Percentiles rank a stretch among this genome's conserved stretches.
Conservation (phyloP, 2,797 vertebrate genomes). For the Anguilla pacifica region DNA sequence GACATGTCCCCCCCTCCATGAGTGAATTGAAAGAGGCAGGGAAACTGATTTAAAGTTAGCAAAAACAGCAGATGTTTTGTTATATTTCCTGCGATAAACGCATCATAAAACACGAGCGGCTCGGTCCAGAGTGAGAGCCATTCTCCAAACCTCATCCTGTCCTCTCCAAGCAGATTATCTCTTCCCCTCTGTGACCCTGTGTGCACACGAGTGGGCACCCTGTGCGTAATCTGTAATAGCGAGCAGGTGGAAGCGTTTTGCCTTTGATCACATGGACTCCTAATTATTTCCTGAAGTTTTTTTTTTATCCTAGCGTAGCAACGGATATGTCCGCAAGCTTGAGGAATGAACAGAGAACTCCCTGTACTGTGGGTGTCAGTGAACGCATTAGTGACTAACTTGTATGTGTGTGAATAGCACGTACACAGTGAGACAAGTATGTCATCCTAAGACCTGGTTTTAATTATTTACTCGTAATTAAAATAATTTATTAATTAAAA, state of each 20-base stretch:
- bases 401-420: not conserved
- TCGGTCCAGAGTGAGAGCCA: not conserved
- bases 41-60: not conserved
- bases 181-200: not conserved
- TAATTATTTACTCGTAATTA: too few species aligned
- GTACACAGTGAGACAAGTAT: too few species aligned
- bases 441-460: too few species aligned
- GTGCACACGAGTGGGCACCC: not conserved
- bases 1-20: not conserved
- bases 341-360: not conserved
- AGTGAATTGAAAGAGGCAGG: not conserved
- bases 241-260: not conserved
- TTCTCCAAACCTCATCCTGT: not conserved
- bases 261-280: not conserved
- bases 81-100: not conserved
- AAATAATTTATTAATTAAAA: too few species aligned
- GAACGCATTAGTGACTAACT: not conserved
- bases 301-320: not conserved
- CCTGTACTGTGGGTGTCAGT: not conserved
- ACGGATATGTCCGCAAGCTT: not conserved
- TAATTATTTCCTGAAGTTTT: not conserved
- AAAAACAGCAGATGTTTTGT: not conserved
- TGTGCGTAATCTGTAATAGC: not conserved
- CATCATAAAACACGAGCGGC: not conserved
- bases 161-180: not conserved